These are phyloP conservation scores for Drosophila tropicalis DNA, from an alignment of 1,140 invertebrate genomes.

Conservation along the genomic window DNA sequence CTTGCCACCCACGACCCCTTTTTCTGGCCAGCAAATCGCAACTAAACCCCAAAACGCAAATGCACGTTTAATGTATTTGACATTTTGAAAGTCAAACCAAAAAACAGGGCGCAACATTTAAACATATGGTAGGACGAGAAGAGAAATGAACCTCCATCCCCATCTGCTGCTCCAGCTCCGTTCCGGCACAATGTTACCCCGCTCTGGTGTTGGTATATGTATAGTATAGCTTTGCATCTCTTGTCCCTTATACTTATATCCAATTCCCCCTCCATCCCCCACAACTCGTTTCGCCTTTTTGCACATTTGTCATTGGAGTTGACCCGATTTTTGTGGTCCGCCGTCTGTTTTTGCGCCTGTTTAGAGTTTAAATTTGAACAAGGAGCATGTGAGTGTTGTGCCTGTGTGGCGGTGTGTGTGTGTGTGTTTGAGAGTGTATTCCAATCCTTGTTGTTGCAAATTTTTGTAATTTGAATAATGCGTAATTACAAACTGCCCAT, in stretches of 20 bases:
- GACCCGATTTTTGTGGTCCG: constrained; percentile 76
- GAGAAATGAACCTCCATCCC: constrained; percentile 9
- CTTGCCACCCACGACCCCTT: constrained; percentile 16
- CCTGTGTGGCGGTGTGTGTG: constrained; percentile 3
- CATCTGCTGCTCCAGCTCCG: neutral
- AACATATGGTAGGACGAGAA: constrained; percentile 56
- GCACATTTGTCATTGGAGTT: constrained; percentile 75
- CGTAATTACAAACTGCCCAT: constrained; percentile 72
- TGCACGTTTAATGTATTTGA: constrained; percentile 81
- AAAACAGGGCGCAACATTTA: constrained; percentile 65
- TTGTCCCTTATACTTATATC: no score
- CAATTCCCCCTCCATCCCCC: constrained; percentile 3
- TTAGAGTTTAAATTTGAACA: constrained; percentile 74
- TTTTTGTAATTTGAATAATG: constrained; percentile 78
- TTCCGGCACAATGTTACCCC: neutral
- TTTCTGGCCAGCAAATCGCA: constrained; percentile 75
- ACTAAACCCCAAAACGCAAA: constrained; percentile 63
- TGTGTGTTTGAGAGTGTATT: constrained; percentile 20
- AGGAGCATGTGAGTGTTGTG: constrained; percentile 26
- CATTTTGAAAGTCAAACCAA: constrained; percentile 79
- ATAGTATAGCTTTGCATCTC: neutral
- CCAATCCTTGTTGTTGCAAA: constrained; percentile 43
- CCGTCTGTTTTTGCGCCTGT: constrained; percentile 73
- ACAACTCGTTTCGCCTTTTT: neutral
- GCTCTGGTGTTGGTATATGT: neutral